Evolutionary conservation across 2,888 invertebrate genomes (phyloP), one percentile per base, ranked within the genome.

Genomic region (Mythimna loreyi): DNA sequence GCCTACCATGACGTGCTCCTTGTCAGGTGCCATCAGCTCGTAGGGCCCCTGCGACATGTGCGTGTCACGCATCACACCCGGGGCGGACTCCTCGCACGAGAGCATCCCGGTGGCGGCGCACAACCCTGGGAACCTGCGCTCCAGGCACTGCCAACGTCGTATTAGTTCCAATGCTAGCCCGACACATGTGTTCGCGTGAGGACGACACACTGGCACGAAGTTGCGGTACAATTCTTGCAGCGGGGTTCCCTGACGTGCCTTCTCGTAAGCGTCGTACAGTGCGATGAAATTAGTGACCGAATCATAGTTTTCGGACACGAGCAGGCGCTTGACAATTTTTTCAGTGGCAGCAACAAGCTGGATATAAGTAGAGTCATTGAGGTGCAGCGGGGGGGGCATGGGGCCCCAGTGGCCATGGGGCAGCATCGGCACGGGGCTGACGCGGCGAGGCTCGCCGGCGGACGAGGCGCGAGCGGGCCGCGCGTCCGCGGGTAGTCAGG

Each of bases 1-100:
- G 62, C 97, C 97, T 62, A 98, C 97, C 92, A 98, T 96, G 33
- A 98, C 98, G 91, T 99, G 99, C 90, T 99, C 99, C 92, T 98
- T 99, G 92, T 98, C 98, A 21, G 98, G 97, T 57, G 96, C 96
- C 25, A 97, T 96, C 71, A 96, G 96, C 72, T 96, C 94, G 21
- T 96, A 96, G 5, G 97, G 96, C 5, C 61, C 96, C 92, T 73
- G 96, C 96, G 78, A 96, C 96, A 40, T 96, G 94, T 74, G 0
- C 95, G 92, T 40, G 96, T 92, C 66, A 0, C 65, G 25, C 13
- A 52, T 1, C 11, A 66, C 33, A 53, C 96, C 92, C 30, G 94
- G 94, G 62, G 97, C 97, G 67, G 98, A 97, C 94, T 99, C 99
- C 93, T 99, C 99, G 87, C 98, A 99, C 5, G 99, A 98, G 52